Evolutionary conservation across 92 coral and sea anemone genomes (phyloP).

Genomic region (Umimayanthus chanpuru): DNA sequence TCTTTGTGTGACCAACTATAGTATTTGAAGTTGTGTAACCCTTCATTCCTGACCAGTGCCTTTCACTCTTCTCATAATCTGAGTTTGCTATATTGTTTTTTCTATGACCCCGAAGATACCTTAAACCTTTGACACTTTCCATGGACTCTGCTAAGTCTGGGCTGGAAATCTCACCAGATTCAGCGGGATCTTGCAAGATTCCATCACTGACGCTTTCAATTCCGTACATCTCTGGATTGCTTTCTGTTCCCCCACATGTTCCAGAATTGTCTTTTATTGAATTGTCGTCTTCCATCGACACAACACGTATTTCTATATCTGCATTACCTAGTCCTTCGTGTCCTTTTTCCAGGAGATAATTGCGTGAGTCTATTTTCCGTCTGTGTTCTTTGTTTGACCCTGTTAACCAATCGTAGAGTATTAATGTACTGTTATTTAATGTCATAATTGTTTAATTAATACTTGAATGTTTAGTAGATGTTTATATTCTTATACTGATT

Average conservation of each 20-base stretch:
- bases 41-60: not conserved
- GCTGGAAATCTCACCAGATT: not conserved
- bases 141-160: not conserved
- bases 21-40: not conserved
- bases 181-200: not conserved
- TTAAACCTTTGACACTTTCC: constrained; percentile 15
- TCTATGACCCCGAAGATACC: constrained; percentile 16
- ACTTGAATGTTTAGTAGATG: too few relatives aligned
- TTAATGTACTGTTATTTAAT: too few relatives aligned
- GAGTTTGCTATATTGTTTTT: not conserved
- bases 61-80: not conserved
- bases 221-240: not conserved
- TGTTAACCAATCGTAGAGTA: not conserved
- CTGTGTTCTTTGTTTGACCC: not conserved
- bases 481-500: too few relatives aligned
- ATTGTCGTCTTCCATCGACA: not conserved
- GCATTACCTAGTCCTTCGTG: not conserved
- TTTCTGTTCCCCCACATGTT: not conserved
- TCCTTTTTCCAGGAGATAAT: not conserved
- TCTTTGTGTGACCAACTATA: constrained; percentile 15
- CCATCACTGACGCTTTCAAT: not conserved
- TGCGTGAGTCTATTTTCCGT: not conserved
- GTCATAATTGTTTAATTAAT: too few relatives aligned
- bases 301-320: not conserved
- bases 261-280: not conserved